Conservation (phyloP, 2,797 vertebrate genomes). For the Sphaeramia orbicularis region DNA sequence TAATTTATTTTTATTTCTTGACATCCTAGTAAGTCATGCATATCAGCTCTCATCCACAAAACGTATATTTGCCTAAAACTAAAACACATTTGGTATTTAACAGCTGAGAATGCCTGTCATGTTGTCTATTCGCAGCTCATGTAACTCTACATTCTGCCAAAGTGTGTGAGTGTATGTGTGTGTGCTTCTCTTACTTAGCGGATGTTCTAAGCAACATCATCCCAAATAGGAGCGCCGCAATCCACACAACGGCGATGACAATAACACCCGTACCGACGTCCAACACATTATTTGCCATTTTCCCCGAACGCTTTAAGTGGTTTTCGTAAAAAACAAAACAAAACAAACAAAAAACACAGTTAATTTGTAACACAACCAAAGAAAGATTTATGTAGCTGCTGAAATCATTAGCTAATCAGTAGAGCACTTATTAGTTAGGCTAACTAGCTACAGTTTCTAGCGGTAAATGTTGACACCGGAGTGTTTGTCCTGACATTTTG, state of each 20-base stretch:
- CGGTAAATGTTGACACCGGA: background rate
- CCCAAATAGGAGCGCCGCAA: constrained; percentile 81
- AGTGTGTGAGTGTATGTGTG: background rate
- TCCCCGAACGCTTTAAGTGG: background rate
- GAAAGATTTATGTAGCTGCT: background rate
- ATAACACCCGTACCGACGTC: constrained; percentile 90
- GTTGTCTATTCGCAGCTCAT: rapidly evolving
- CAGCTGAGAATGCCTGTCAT: too few species aligned
- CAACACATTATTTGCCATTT: constrained; percentile 83
- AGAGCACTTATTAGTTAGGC: too few species aligned
- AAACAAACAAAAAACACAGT: too few species aligned
- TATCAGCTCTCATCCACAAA: too few species aligned
- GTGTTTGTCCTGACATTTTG: background rate
- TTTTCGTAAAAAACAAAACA: background rate
- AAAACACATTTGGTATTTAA: too few species aligned
- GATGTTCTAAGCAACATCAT: constrained; percentile 75
- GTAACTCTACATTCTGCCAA: too few species aligned
- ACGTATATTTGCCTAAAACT: too few species aligned
- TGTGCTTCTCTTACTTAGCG: constrained; percentile 83
- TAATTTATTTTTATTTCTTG: too few species aligned
- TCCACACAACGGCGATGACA: constrained; percentile 87
- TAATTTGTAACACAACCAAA: too few species aligned
- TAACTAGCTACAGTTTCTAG: background rate
- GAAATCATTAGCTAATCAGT: background rate
- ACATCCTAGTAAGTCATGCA: too few species aligned